Conservation (phyloP, 30 jellyfish, hydroid and myxozoan species). For the Calvadosia cruxmelitensis region DNA sequence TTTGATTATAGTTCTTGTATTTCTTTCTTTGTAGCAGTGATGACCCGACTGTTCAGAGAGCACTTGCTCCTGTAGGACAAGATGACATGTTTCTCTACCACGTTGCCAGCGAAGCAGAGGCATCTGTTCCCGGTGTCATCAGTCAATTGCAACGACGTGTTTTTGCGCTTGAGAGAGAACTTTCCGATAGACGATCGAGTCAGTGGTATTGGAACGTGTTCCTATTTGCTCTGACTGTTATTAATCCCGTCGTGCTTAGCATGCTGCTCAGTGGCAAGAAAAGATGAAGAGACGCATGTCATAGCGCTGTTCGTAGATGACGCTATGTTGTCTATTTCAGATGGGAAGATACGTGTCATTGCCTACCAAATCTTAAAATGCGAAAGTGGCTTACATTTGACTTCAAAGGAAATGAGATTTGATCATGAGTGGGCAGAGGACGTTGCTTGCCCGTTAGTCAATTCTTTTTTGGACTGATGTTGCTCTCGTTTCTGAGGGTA, state of each 20-base stretch:
- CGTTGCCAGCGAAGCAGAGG: neutral
- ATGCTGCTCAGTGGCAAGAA: conserved; percentile 15
- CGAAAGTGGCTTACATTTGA: no score
- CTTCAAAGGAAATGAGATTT: no score
- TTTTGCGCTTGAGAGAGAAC: conserved; percentile 42
- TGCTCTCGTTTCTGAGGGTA: no score
- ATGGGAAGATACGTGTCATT: no score
- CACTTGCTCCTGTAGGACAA: neutral
- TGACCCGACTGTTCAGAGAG: neutral
- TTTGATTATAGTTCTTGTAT: neutral
- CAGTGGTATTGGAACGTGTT: conserved; percentile 35
- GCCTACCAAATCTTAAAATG: no score
- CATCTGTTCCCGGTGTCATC: neutral
- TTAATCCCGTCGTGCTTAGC: conserved; percentile 30
- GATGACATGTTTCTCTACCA: neutral
- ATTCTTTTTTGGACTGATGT: no score
- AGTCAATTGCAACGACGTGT: conserved; percentile 38
- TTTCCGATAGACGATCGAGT: conserved; percentile 16
- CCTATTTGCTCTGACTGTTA: conserved; percentile 30
- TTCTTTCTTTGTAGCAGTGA: neutral
- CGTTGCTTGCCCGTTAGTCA: no score
- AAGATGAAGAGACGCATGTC: neutral
- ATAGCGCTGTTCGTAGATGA: no score
- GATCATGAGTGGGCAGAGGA: no score
- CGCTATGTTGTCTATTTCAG: no score